Base-by-base conservation (phyloP, 2,113 vertebrate species). In the Rhipidura dahli region DNA sequence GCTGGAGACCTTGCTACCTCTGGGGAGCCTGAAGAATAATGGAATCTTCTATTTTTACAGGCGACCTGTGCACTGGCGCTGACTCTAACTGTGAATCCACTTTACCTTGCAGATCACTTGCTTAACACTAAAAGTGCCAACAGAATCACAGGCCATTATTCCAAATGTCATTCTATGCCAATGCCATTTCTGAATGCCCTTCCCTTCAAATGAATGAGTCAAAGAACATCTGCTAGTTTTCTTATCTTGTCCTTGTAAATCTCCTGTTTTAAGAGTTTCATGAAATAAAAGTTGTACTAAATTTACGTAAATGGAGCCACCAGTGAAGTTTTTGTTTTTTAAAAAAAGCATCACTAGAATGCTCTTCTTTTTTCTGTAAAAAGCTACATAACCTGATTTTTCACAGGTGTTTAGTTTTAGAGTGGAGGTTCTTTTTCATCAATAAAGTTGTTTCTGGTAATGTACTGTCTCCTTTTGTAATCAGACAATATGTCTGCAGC, bases 11-110 rank as follows among this genome's bases (percentile, higher is more conserved):
- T 99, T 98, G 98, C 96, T 98, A 97, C 98, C 99, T 98, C 98
- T 96, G 90, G 99, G 99, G 99, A 99, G 96, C 96, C 96, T 50
- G 98, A 99, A 99, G 99, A 99, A 99, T 99, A 99, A 99, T 99
- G 99, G 99, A 99, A 99, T 98, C 98, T 99, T 98, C 99, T 99
- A 99, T 99, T 99, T 99, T 99, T 99, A 99, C 96, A 98, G 98
- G 98, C 98, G 98, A 98, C 98, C 98, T 98, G 98, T 98, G 98
- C 98, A 98, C 98, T 98, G 98, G 98, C 97, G 98, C 98, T 98
- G 98, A 98, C 98, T 98, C 98, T 98, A 86, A 98, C 98, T 97
- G 98, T 98, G 98, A 98, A 98, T 98, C 98, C 98, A 97, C 98
- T 98, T 98, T 98, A 98, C 97, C 98, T 98, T 98, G 98, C 97